Conservation (phyloP, 2,113 vertebrate species). For the Microtus montanus region DNA sequence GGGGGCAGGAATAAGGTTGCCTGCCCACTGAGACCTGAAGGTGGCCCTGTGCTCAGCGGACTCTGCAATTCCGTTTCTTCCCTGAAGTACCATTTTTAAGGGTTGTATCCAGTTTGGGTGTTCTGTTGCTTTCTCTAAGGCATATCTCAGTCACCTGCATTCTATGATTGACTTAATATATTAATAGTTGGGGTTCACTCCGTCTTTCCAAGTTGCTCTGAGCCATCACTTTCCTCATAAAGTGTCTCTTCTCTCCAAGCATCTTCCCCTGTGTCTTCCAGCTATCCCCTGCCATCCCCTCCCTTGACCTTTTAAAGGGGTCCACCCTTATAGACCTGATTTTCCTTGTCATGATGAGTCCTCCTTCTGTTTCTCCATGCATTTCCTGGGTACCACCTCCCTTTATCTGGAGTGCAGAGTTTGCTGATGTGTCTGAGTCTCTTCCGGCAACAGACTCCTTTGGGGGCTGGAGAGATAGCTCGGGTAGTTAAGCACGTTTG, state of each 20-base stretch:
- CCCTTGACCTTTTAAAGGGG: neutral
- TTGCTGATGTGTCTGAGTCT: neutral
- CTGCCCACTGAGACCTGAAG: neutral
- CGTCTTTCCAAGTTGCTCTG: neutral
- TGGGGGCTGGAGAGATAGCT: neutral
- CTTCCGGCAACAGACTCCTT: neutral
- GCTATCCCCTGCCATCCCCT: neutral
- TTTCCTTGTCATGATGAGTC: neutral
- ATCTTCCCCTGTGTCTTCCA: neutral
- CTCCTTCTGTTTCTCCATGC: neutral
- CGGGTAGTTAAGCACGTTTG: neutral
- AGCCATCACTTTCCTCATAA: neutral
- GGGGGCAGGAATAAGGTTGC: neutral
- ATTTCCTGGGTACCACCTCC: neutral
- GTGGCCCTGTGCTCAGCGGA: neutral
- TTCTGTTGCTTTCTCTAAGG: neutral
- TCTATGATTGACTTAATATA: neutral
- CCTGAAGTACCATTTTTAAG: neutral
- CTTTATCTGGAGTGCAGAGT: neutral
- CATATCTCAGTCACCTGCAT: neutral
- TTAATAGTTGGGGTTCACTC: neutral
- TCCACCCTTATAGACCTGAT: neutral
- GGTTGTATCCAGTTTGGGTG: neutral
- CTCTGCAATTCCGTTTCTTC: neutral
- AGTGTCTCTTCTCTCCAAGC: neutral